Evolutionary conservation across 2,888 invertebrate genomes (phyloP).

Genomic region (Acanthoscelides obtectus): DNA sequence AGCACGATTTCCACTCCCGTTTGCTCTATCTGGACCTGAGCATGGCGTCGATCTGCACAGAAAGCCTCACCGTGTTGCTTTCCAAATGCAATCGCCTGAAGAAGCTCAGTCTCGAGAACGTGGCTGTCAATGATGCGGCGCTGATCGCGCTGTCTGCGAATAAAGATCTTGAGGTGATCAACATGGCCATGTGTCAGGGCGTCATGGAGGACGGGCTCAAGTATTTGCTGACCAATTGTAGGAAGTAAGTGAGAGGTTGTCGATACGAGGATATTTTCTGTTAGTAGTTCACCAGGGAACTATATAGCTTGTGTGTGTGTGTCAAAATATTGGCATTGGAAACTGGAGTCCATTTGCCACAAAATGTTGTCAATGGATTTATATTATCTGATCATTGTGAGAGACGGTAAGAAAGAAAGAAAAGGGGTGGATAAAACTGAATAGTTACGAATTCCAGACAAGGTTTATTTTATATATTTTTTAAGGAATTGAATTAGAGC

Average conservation of each 20-base stretch:
- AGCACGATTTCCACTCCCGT: conserved; percentile 51
- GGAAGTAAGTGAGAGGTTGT: conserved; percentile 51
- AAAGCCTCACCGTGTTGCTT: conserved; percentile 57
- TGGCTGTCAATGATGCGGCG: conserved; percentile 59
- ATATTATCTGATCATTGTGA: too few relatives aligned
- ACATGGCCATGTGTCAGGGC: conserved; percentile 78
- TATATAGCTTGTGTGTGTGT: too few relatives aligned
- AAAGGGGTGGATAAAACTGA: too few relatives aligned
- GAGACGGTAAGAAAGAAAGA: too few relatives aligned
- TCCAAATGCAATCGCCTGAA: conserved; percentile 64
- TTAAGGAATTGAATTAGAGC: too few relatives aligned
- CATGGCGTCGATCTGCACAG: conserved; percentile 63
- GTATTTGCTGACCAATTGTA: conserved; percentile 58
- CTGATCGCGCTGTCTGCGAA: conserved; percentile 66
- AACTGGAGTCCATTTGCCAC: too few relatives aligned
- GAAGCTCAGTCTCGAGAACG: conserved; percentile 82
- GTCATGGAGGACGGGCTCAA: conserved; percentile 61
- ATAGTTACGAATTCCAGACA: too few relatives aligned
- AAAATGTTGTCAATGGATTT: too few relatives aligned
- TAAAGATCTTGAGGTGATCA: conserved; percentile 68
- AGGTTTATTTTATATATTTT: too few relatives aligned
- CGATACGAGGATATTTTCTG: too few relatives aligned
- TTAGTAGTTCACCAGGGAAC: too few relatives aligned
- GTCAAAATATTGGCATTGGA: too few relatives aligned
- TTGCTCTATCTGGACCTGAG: conserved; percentile 85